Base-by-base conservation (phyloP, 2,888 invertebrate species). In the Drosophila histrio region DNA sequence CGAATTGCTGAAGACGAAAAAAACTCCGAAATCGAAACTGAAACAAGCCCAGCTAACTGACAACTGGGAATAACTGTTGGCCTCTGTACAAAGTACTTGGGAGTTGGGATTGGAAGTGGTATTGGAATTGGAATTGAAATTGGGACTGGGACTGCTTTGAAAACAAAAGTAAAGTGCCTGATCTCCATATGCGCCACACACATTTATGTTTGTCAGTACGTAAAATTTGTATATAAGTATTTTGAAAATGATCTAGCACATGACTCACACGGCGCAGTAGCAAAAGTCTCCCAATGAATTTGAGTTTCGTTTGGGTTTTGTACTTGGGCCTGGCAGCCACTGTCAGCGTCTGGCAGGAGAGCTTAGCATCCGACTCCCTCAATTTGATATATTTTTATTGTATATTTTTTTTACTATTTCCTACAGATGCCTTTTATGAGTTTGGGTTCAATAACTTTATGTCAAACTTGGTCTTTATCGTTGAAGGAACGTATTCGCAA, bases 111-210 rank as follows among this genome's bases (percentile, higher is more conserved):
- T 59, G 58, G 28, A 15, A 59, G 17, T 28, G 19, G 9, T 38
- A 11, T 17, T 77, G 65, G 34, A 28, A 36, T 47, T 62, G 72
- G 53, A 32, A 54, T 56, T 52, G 19, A 1, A 3, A 30, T 3
- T 38, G 38, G 4, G n/a, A 11, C n/a, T 38, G 19, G 22, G 22
- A 41, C 53, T 59, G 47, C 58, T 74, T 79, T 77, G 79, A 79
- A 87, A 87, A 78, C 80, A 87, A 87, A 87, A 85, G 87, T 85
- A 87, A 85, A 87, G 87, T 87, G 84, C 69, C 69, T 73, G 79
- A 59, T 68, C 74, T 61, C 57, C 67, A 61, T 52, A 69, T 61
- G 50, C 50, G 46, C 5, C 50, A 41, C 59, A 69, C 24, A 56
- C 21, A 34, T 13, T n/a, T 26, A 8, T 17, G 17, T 26, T 24